phyloP scores from a whole-genome alignment of 1,140 invertebrate genomes.

The Apis laboriosa region DNA sequence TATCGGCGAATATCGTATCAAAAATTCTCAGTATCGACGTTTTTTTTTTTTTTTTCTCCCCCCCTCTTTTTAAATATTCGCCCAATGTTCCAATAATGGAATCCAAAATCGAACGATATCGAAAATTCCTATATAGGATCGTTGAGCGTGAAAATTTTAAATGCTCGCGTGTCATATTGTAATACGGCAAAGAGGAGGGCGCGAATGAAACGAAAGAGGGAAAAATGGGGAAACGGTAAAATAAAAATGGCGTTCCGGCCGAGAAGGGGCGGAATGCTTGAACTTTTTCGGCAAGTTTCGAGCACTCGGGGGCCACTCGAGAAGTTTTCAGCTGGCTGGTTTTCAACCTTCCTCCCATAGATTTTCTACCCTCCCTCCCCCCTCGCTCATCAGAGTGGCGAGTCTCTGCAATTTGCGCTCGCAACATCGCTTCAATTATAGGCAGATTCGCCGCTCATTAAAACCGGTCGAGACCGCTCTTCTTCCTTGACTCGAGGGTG shows the following conservation, averaged over 20 bases:
- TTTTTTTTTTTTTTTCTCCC: too few relatives aligned
- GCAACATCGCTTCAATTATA: slow-evolving; percentile 66
- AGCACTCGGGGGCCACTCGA: slow-evolving; percentile 52
- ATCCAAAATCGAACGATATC: too few relatives aligned
- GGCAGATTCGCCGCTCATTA: slow-evolving; percentile 63
- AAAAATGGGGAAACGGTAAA: slow-evolving; percentile 2
- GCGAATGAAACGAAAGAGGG: too few relatives aligned
- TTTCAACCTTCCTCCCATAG: slow-evolving; percentile 16
- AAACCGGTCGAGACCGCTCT: slow-evolving; percentile 34
- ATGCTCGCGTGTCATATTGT: background rate
- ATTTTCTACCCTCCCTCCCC: background rate
- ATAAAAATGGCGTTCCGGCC: slow-evolving; percentile 8
- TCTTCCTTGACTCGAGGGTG: slow-evolving; percentile 4
- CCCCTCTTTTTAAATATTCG: too few relatives aligned
- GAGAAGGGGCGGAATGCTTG: slow-evolving; percentile 37
- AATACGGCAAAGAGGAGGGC: background rate
- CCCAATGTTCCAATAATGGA: too few relatives aligned
- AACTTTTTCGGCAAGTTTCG: slow-evolving; percentile 56
- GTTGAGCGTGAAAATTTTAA: too few relatives aligned
- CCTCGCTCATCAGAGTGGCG: slow-evolving; percentile 14
- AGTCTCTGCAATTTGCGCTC: slow-evolving; percentile 57
- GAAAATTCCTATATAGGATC: too few relatives aligned
- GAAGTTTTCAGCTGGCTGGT: slow-evolving; percentile 60
- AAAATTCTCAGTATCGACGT: too few relatives aligned
- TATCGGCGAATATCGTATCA: too few relatives aligned